These are phyloP conservation scores for Sebastiscus albofasciatus DNA, from an alignment of 2,797 vertebrate species.

Conservation along the genomic window DNA sequence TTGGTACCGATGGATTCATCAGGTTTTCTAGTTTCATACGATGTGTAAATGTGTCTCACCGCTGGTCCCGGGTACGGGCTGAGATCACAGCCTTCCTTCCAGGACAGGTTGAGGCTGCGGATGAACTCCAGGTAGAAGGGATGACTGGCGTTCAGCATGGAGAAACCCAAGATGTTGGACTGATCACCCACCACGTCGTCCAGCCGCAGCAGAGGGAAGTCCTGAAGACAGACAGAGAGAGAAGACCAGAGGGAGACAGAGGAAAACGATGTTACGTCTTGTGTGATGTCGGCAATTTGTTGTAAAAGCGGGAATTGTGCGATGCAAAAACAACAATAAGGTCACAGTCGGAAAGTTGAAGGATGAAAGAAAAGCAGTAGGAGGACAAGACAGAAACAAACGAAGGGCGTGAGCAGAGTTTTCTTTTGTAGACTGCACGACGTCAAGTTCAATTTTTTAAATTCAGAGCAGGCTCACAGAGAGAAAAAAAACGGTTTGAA, in stretches of 20 bases:
- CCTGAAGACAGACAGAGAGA: slow-evolving; percentile 76
- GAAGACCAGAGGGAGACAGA: not conserved
- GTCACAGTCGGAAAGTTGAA: not conserved
- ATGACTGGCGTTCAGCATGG: slow-evolving; percentile 89
- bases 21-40: no score
- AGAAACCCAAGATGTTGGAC: slow-evolving; percentile 91
- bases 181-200: slow-evolving; percentile 86
- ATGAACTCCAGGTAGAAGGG: slow-evolving; percentile 89
- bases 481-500: not conserved
- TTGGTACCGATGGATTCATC: no score
- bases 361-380: slow-evolving; percentile 4
- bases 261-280: not conserved
- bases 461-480: slow-evolving; percentile 21
- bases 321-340: not conserved
- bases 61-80: slow-evolving; percentile 72
- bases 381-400: slow-evolving; percentile 5
- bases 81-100: slow-evolving; percentile 86
- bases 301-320: not conserved
- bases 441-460: slow-evolving; percentile 1
- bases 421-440: slow-evolving; percentile 15
- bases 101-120: slow-evolving; percentile 89
- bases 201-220: slow-evolving; percentile 89
- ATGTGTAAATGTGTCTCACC: slow-evolving; percentile 36
- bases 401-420: not conserved
- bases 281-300: not conserved